Conservation (phyloP, 2,888 invertebrate species). For the Drosophila helvetica region DNA sequence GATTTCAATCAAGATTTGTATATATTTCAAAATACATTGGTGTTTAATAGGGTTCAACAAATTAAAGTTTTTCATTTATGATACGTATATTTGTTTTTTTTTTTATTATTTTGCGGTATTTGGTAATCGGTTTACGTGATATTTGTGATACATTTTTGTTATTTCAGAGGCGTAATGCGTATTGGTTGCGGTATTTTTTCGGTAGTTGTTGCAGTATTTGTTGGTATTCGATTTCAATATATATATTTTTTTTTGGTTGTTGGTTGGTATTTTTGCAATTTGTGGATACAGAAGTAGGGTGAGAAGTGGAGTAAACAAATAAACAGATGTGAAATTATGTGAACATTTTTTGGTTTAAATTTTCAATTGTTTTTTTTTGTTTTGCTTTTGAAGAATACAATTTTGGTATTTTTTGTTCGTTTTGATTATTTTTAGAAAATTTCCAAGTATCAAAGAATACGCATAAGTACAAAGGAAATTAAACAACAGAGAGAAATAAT, state of each 20-base stretch:
- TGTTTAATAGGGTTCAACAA: conserved; percentile 22
- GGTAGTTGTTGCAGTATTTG: conserved; percentile 26
- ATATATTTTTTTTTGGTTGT: conserved; percentile 32
- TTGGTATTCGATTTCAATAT: conserved; percentile 36
- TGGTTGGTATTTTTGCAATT: conserved; percentile 69
- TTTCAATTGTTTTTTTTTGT: conserved; percentile 37
- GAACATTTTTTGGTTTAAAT: conserved; percentile 79
- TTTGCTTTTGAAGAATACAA: conserved; percentile 36
- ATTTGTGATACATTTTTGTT: conserved; percentile 26
- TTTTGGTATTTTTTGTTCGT: conserved; percentile 34
- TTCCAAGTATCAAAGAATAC: conserved; percentile 35
- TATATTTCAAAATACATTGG: not conserved
- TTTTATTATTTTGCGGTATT: conserved; percentile 29
- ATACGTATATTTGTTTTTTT: conserved; percentile 28
- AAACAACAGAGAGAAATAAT: conserved; percentile 22
- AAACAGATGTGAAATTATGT: conserved; percentile 83
- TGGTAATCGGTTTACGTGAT: conserved; percentile 21
- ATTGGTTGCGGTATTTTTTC: conserved; percentile 41
- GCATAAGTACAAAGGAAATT: conserved; percentile 41
- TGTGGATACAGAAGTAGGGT: conserved; percentile 80
- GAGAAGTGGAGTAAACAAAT: conserved; percentile 84
- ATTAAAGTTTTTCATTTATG: conserved; percentile 30
- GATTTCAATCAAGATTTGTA: not conserved
- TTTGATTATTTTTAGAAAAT: conserved; percentile 28
- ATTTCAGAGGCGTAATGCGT: conserved; percentile 39